Evolutionary conservation across 2,113 vertebrate genomes (phyloP).

Genomic region (Rhegmatorhina hoffmannsi): DNA sequence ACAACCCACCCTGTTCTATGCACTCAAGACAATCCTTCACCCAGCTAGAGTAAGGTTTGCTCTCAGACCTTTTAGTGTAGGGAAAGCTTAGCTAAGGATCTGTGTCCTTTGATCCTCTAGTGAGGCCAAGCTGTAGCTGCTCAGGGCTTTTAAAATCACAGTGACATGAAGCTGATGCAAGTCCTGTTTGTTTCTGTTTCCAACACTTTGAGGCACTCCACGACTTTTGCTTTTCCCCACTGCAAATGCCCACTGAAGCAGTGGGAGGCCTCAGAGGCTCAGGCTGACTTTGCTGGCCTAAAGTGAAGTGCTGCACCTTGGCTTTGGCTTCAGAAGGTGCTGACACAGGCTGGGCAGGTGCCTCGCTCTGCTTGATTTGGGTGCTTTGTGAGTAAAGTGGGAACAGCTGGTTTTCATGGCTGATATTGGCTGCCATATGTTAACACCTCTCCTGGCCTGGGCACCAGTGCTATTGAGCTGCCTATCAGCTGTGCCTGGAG

Average conservation of each 20-base stretch:
- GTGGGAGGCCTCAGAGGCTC: not conserved
- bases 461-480: not conserved
- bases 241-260: not conserved
- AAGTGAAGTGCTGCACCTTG: not conserved
- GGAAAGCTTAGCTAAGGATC: not conserved
- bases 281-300: not conserved
- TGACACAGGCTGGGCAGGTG: not conserved
- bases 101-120: not conserved
- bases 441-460: not conserved
- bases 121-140: not conserved
- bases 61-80: not conserved
- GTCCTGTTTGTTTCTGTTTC: not conserved
- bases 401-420: not conserved
- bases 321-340: not conserved
- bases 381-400: not conserved
- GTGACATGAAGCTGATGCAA: not conserved
- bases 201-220: not conserved
- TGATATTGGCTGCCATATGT: not conserved
- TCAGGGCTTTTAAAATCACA: not conserved
- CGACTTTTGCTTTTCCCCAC: not conserved
- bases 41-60: not conserved
- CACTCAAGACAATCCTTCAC: not conserved
- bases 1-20: rapidly evolving
- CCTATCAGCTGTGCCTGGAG: not conserved
- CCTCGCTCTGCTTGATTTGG: not conserved